Evolutionary conservation across 2,888 invertebrate genomes (phyloP).

Genomic region (Catotricha subobsoleta): DNA sequence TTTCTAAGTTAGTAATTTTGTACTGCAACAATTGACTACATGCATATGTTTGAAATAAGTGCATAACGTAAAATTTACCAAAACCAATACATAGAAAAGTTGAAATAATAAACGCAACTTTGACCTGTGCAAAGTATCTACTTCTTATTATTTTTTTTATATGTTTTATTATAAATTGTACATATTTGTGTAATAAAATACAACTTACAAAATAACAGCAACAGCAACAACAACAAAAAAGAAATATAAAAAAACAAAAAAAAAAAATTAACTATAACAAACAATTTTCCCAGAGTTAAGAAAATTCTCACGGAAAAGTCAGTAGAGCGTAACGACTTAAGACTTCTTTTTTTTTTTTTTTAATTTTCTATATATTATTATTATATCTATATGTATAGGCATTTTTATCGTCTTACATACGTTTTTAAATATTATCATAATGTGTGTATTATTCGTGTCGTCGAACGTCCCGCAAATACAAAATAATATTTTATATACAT

Average conservation of each 20-base stretch:
- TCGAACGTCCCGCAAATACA: no score
- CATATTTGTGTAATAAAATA: not conserved
- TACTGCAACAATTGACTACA: no score
- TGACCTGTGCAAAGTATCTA: not conserved
- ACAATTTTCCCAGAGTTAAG: constrained; percentile 6
- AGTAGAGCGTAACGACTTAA: constrained; percentile 6
- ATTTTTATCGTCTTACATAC: no score
- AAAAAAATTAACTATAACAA: not conserved
- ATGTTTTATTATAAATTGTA: not conserved
- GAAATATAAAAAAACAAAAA: not conserved
- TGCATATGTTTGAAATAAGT: no score
- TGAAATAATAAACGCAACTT: not conserved
- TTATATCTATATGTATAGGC: no score
- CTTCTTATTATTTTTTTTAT: not conserved
- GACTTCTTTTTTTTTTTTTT: no score
- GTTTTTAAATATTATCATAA: no score
- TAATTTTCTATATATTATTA: no score
- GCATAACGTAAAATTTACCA: no score
- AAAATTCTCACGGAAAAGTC: constrained; percentile 8
- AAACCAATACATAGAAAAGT: not conserved
- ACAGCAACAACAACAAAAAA: not conserved
- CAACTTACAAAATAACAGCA: not conserved
- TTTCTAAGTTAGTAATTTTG: no score
- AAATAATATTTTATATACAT: no score
- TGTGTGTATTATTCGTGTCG: no score